Evolutionary conservation across 2,113 vertebrate species (phyloP).

Genomic region (Oreochromis tanganicae): DNA sequence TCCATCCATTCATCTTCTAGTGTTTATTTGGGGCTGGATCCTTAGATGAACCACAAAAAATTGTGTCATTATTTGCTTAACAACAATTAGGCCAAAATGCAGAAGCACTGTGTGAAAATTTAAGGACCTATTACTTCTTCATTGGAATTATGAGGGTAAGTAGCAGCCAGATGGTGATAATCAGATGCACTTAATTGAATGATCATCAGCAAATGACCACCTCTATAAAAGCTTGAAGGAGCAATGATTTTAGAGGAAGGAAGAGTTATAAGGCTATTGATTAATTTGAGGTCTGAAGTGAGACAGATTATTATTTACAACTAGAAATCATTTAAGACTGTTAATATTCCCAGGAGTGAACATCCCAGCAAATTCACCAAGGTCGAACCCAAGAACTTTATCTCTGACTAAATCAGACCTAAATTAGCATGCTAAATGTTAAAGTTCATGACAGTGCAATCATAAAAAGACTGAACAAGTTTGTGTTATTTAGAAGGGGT

Average conservation of each 20-base stretch:
- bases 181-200: background rate
- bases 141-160: background rate
- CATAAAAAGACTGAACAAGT: background rate
- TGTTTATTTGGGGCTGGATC: background rate
- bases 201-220: background rate
- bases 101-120: background rate
- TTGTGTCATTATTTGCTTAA: background rate
- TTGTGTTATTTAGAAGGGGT: background rate
- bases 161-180: background rate
- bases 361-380: background rate
- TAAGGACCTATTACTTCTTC: background rate
- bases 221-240: background rate
- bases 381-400: background rate
- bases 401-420: background rate
- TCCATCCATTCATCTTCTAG: background rate
- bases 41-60: background rate
- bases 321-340: background rate
- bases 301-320: background rate
- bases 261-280: background rate
- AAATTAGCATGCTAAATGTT: background rate
- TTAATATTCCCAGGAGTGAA: background rate
- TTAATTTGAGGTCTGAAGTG: background rate
- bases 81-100: background rate
- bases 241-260: background rate
- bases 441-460: background rate